phyloP scores from a whole-genome alignment of 2,113 vertebrate genomes.

The Tragelaphus strepsiceros region DNA sequence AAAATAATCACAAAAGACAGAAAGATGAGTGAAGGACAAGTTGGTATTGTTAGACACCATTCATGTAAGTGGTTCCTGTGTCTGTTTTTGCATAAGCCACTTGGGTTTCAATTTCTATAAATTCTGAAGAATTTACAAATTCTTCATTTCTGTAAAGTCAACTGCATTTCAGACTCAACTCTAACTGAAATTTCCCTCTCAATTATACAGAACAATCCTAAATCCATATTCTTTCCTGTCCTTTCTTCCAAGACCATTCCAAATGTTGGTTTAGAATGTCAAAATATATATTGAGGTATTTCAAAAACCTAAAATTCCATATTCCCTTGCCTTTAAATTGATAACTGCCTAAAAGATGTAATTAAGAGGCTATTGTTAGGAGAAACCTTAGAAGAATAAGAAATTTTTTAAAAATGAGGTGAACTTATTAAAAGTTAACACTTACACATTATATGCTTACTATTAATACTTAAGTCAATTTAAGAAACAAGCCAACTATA shows the following conservation, averaged over 20 bases:
- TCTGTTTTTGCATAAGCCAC: not conserved
- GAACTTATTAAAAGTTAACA: not conserved
- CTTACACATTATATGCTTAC: not conserved
- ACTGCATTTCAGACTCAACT: not conserved
- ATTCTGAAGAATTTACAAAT: not conserved
- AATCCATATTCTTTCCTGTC: conserved; percentile 15
- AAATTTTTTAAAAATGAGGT: not conserved
- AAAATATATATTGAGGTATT: conserved; percentile 23
- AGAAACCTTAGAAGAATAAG: conserved; percentile 1
- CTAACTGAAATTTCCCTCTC: not conserved
- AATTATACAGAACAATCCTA: not conserved
- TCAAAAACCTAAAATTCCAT: conserved; percentile 18
- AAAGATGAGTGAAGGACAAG: not conserved
- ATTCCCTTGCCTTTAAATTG: conserved; percentile 12
- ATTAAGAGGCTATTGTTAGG: not conserved
- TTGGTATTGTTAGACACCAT: not conserved
- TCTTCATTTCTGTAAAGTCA: not conserved
- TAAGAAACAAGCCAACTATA: conserved; percentile 18
- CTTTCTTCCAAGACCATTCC: not conserved
- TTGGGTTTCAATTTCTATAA: not conserved
- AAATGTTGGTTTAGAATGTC: conserved; percentile 23
- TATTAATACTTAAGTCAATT: not conserved
- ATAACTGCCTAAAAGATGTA: not conserved
- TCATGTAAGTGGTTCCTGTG: not conserved
- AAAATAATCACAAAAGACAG: not conserved